Conservation (phyloP, 1,140 invertebrate species). For the Helicorthomorpha holstii region DNA sequence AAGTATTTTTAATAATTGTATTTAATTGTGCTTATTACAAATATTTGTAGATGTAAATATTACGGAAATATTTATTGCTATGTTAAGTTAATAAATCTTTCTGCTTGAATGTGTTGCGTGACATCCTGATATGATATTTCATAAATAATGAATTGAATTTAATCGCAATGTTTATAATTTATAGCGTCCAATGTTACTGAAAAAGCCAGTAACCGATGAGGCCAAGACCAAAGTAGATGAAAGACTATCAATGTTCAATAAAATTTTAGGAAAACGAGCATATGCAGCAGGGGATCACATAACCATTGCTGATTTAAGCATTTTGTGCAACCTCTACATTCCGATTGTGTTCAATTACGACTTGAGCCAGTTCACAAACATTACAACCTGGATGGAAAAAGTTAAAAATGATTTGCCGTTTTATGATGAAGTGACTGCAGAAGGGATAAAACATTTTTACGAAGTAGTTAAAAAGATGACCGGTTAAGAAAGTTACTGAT, state of each 20-base stretch:
- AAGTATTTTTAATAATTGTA: no score
- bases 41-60: no score
- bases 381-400: not conserved
- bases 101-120: not conserved
- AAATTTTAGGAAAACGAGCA: not conserved
- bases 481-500: no score
- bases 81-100: not conserved
- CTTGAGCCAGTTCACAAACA: not conserved
- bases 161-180: not conserved
- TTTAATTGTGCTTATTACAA: no score
- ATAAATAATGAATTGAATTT: no score
- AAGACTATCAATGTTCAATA: not conserved
- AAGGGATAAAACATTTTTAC: not conserved
- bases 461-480: no score
- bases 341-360: conserved; percentile 9
- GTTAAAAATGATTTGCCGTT: not conserved
- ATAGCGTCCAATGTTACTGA: not conserved
- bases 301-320: conserved; percentile 20
- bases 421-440: not conserved
- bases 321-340: conserved; percentile 16
- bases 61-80: not conserved
- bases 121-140: no score
- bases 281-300: conserved; percentile 19
- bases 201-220: not conserved
- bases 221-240: not conserved